Evolutionary conservation across 2,797 vertebrate species (phyloP).

Genomic region (Scolopax rusticola): DNA sequence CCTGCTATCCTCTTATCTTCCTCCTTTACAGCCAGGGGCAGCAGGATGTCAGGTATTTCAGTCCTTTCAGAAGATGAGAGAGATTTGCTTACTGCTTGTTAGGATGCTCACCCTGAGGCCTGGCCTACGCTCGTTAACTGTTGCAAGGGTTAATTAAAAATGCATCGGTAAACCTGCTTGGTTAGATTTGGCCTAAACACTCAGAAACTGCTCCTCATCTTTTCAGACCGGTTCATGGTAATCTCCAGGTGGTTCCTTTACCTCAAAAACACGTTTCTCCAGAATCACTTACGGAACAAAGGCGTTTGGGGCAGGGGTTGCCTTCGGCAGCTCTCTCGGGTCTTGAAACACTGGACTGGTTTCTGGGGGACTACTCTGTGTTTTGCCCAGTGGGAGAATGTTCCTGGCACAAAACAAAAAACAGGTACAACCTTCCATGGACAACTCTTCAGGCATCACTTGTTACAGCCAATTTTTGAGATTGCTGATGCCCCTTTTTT

Average conservation of each 20-base stretch:
- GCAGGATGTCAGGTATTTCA: background rate
- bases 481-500: background rate
- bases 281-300: constrained; percentile 62
- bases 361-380: constrained; percentile 16
- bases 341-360: constrained; percentile 44
- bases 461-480: background rate
- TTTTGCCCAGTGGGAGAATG: constrained; percentile 21
- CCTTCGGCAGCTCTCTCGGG: constrained; percentile 46
- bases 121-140: background rate
- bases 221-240: background rate
- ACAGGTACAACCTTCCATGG: background rate
- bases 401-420: constrained; percentile 41
- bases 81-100: background rate
- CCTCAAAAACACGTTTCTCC: background rate
- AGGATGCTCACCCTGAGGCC: background rate
- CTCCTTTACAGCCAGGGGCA: background rate
- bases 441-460: background rate
- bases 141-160: background rate
- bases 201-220: background rate
- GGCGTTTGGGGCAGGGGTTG: background rate
- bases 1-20: background rate
- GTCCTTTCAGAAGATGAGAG: background rate
- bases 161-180: background rate
- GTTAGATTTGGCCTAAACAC: background rate
- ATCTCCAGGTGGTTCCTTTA: background rate